Evolutionary conservation across 2,113 vertebrate species (phyloP), one percentile per base, ranked within the genome.

Genomic region (Archilochus colubris): DNA sequence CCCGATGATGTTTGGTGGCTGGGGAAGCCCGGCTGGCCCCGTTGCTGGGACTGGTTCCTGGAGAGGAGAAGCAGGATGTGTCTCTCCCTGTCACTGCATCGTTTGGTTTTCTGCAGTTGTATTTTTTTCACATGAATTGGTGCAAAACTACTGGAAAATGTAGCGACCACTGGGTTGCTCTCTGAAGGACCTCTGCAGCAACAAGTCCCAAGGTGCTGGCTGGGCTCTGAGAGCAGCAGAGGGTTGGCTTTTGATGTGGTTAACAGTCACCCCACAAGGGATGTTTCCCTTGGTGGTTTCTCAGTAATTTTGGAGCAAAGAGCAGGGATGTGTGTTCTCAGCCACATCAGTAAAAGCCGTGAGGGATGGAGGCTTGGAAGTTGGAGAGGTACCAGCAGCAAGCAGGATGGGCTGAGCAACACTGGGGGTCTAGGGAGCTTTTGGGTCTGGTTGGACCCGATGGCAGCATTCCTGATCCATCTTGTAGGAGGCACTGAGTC

Each of bases 11-110:
- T 4, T 51, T 63, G 82, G 6, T 81, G 73, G 43, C 54, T 73
- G 50, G 30, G 50, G 40, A 50, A 44, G 38, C 19, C 38, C 0
- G 0, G 9, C 18, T 54, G 74, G 57, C 76, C 2, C 0, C 33
- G 20, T 57, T 1, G 3, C 17, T 69, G 58, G n/a, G 6, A 58
- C 23, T 21, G 22, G 66, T 57, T 33, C 6, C 36, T 79, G 50
- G 72, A 55, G 33, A 84, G 59, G 23, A 66, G 44, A 43, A 44
- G 20, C 1, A 6, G 53, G 38, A 19, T 30, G 23, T 76, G 9
- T 14, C 21, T 92, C 25, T 36, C 43, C 5, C 3, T 16, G 50
- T 58, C 19, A 14, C 2, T 0, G 27, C 16, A 4, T 58, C 12
- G 1, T 13, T 38, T 16, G 7, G 33, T 21, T 70, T 78, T 38